Conservation (phyloP, 2,113 vertebrate genomes). For the Serranochromis macrocephalus region DNA sequence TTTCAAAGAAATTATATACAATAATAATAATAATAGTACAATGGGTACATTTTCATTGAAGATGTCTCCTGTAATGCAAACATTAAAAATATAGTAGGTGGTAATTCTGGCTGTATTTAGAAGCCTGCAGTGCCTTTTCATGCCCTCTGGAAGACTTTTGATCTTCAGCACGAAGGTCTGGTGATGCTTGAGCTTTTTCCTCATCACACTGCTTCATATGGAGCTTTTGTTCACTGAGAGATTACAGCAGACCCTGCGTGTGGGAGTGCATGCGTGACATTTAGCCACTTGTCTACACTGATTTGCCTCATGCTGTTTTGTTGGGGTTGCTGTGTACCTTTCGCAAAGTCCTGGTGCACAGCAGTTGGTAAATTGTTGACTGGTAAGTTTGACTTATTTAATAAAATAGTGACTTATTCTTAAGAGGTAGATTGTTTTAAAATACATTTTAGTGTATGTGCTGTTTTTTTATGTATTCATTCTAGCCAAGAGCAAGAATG, state of each 20-base stretch:
- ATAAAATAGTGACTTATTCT: neutral
- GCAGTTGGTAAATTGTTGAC: neutral
- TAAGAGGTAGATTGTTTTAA: neutral
- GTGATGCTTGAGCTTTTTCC: neutral
- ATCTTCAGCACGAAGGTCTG: neutral
- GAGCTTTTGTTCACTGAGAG: neutral
- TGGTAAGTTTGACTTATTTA: neutral
- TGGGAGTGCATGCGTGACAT: slow-evolving; percentile 52
- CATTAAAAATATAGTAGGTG: neutral
- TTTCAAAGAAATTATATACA: neutral
- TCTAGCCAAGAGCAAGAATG: neutral
- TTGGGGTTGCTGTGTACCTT: neutral
- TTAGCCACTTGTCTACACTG: slow-evolving; percentile 27
- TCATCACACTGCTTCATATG: neutral
- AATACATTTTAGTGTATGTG: neutral
- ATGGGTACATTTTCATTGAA: neutral
- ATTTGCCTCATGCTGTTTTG: neutral
- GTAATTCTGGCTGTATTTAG: neutral
- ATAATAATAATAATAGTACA: neutral
- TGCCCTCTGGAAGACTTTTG: neutral
- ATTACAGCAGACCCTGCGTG: slow-evolving; percentile 19
- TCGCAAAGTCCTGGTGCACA: neutral
- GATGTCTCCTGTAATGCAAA: neutral
- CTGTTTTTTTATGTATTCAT: neutral
- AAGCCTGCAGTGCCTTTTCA: neutral